Evolutionary conservation across 2,797 vertebrate species (phyloP).

Genomic region (Dipus sagitta): DNA sequence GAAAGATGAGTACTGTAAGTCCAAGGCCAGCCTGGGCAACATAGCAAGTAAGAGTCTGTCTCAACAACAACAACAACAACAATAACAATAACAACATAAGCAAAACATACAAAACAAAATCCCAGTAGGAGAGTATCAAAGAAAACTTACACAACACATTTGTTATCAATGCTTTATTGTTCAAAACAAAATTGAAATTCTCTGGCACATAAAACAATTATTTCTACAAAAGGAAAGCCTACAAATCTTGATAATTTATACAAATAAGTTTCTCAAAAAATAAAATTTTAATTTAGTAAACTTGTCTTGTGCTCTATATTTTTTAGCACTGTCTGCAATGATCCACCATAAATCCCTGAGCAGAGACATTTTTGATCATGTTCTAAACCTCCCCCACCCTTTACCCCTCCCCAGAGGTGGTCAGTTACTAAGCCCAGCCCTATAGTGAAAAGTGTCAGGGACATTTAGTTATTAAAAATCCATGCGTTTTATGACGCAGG

Average conservation of each 20-base stretch:
- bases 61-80: background rate
- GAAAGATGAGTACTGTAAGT: background rate
- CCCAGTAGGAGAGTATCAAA: constrained; percentile 57
- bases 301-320: constrained; percentile 93
- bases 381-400: constrained; percentile 79
- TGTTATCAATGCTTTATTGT: constrained; percentile 96
- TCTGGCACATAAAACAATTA: constrained; percentile 94
- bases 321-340: constrained; percentile 94
- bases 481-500: constrained; percentile 84
- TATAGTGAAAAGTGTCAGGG: constrained; percentile 86
- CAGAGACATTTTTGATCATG: constrained; percentile 92
- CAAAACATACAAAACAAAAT: background rate
- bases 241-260: constrained; percentile 99
- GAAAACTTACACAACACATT: constrained; percentile 79
- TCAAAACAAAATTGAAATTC: constrained; percentile 93
- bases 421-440: constrained; percentile 85
- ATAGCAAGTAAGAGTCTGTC: background rate
- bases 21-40: background rate
- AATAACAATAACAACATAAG: background rate
- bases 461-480: constrained; percentile 84
- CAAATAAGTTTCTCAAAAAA: constrained; percentile 98
- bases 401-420: constrained; percentile 73
- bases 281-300: constrained; percentile 99
- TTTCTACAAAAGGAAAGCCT: constrained; percentile 96
- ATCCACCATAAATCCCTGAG: constrained; percentile 97